Conservation (phyloP, 2,797 vertebrate genomes). For the Typhlichthys eigenmanni region DNA sequence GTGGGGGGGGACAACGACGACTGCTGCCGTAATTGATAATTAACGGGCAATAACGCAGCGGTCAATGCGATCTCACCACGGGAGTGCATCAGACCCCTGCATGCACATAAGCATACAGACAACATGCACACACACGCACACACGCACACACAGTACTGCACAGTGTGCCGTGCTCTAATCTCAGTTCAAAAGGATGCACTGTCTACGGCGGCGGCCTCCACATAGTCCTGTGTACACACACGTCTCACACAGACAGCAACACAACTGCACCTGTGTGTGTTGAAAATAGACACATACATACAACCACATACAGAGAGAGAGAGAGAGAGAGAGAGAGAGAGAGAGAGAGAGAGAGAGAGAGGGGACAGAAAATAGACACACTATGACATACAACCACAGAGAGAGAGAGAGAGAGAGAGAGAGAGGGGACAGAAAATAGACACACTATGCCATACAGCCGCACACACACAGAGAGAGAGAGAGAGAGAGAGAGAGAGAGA, state of each 20-base stretch:
- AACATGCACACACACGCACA: conserved; percentile 19
- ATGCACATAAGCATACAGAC: conserved; percentile 24
- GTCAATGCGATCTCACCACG: conserved; percentile 78
- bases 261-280: too few species aligned
- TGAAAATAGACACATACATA: background rate
- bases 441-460: background rate
- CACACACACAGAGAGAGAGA: too few species aligned
- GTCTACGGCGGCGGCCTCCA: too few species aligned
- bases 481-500: background rate
- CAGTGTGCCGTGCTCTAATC: background rate
- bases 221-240: too few species aligned
- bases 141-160: conserved; percentile 12
- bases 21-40: conserved; percentile 81
- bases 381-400: fast-evolving
- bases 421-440: too few species aligned
- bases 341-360: too few species aligned
- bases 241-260: too few species aligned
- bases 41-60: conserved; percentile 84
- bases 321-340: too few species aligned
- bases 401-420: background rate
- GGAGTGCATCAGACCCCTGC: conserved; percentile 65
- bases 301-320: background rate
- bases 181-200: too few species aligned
- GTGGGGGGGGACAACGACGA: conserved; percentile 34
- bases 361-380: too few species aligned